These are phyloP conservation scores for Gymnocypris eckloni DNA, from an alignment of 2,797 vertebrate genomes.

Conservation along the genomic window DNA sequence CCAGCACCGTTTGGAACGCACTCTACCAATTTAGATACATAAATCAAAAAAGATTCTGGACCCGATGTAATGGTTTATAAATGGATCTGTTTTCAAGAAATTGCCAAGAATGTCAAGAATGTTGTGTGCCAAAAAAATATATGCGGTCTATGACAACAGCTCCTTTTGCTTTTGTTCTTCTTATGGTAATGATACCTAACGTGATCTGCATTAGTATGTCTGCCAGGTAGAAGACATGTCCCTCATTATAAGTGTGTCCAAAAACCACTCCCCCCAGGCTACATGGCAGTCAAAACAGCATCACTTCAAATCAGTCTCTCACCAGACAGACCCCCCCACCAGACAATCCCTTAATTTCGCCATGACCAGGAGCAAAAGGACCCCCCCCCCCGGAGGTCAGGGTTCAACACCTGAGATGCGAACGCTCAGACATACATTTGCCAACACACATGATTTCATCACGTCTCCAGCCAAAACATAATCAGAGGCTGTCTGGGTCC, in stretches of 20 bases:
- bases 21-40: not conserved
- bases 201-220: constrained; percentile 43
- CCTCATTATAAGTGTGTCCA: constrained; percentile 36
- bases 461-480: constrained; percentile 49
- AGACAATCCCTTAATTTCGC: constrained; percentile 25
- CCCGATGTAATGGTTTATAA: not conserved
- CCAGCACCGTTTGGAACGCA: not conserved
- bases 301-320: constrained; percentile 36
- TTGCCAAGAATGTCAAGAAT: constrained; percentile 1
- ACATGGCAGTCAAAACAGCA: constrained; percentile 49
- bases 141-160: not conserved
- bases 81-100: not conserved
- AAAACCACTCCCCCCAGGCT: constrained; percentile 38
- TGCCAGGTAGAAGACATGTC: constrained; percentile 49
- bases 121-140: not conserved
- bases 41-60: not conserved
- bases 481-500: constrained; percentile 49
- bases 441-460: constrained; percentile 14
- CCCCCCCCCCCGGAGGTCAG: constrained; percentile 52
- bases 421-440: constrained; percentile 29
- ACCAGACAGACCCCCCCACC: constrained; percentile 40
- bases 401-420: constrained; percentile 59
- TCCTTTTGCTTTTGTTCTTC: constrained; percentile 16
- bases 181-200: constrained; percentile 12
- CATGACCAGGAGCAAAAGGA: constrained; percentile 39